A percentile compares a stretch with the other conserved stretches of the same genome.
phyloP scores from a whole-genome alignment of 2,888 invertebrate species.

The Maniola hyperantus region DNA sequence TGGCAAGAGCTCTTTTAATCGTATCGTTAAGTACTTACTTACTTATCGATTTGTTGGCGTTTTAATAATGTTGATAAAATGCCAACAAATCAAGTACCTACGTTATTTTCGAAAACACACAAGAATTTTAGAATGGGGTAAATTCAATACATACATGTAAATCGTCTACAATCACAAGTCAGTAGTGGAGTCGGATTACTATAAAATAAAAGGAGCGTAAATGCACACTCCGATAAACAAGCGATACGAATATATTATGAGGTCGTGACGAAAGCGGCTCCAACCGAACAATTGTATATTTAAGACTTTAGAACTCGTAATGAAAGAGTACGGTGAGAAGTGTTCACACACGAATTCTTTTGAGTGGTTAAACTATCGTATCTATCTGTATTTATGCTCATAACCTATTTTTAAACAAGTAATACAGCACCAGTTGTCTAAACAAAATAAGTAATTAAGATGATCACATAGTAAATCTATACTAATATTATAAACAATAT shows the following conservation, averaged over 20 bases:
- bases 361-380: conserved; percentile 17
- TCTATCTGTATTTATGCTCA: conserved; percentile 12
- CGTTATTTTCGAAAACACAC: conserved; percentile 37
- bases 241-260: conserved; percentile 54
- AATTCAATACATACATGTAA: conserved; percentile 47
- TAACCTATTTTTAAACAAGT: conserved; percentile 20
- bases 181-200: conserved; percentile 59
- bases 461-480: no score
- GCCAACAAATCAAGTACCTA: conserved; percentile 56
- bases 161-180: conserved; percentile 52
- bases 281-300: conserved; percentile 35
- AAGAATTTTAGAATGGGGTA: conserved; percentile 33
- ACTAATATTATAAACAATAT: no score
- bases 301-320: conserved; percentile 26
- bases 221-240: conserved; percentile 65
- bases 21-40: no score
- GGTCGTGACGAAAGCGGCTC: conserved; percentile 57
- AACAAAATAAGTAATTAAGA: neutral
- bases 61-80: no score
- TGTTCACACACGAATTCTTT: conserved; percentile 33
- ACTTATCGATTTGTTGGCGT: no score
- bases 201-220: conserved; percentile 67
- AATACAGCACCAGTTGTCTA: neutral
- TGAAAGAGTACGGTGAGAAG: conserved; percentile 31
- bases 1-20: no score